Percentiles rank a stretch among this genome's conserved stretches.
phyloP scores from a whole-genome alignment of 1,140 invertebrate genomes.

The Drosophila rufa region DNA sequence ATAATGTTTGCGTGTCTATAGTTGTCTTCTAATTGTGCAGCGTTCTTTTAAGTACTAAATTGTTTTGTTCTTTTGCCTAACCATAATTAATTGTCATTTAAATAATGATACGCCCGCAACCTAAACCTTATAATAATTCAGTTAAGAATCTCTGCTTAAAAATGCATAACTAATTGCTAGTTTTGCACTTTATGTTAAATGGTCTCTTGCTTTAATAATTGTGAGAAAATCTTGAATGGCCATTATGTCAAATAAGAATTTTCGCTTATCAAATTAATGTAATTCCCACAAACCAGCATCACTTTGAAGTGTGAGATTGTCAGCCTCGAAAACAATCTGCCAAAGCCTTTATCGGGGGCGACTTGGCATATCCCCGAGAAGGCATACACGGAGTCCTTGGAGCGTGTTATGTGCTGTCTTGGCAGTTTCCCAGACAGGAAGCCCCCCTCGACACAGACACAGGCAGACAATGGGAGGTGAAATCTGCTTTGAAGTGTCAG shows the following conservation, averaged over 20 bases:
- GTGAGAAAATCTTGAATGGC: not conserved
- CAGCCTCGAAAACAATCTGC: constrained; percentile 23
- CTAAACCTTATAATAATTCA: too few relatives aligned
- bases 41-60: not conserved
- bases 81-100: not conserved
- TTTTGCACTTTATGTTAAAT: not conserved
- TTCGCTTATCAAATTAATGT: constrained; percentile 1
- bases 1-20: not conserved
- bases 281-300: not conserved
- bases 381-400: constrained; percentile 1
- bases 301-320: constrained; percentile 41
- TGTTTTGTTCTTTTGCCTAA: not conserved
- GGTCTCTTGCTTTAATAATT: not conserved
- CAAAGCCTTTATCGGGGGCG: not conserved
- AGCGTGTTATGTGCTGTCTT: constrained; percentile 46
- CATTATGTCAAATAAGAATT: not conserved
- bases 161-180: too few relatives aligned
- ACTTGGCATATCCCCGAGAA: constrained; percentile 1
- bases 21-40: not conserved
- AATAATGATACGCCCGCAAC: not conserved
- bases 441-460: not conserved
- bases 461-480: constrained; percentile 34
- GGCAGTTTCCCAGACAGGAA: constrained; percentile 45
- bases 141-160: too few relatives aligned
- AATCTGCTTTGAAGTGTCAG: constrained; percentile 82